Percentiles rank a stretch among this genome's conserved stretches.
These are phyloP conservation scores for Tethya wilhelma DNA, from an alignment of 37 sponge, comb jelly and placozoan genomes.

Conservation along the genomic window DNA sequence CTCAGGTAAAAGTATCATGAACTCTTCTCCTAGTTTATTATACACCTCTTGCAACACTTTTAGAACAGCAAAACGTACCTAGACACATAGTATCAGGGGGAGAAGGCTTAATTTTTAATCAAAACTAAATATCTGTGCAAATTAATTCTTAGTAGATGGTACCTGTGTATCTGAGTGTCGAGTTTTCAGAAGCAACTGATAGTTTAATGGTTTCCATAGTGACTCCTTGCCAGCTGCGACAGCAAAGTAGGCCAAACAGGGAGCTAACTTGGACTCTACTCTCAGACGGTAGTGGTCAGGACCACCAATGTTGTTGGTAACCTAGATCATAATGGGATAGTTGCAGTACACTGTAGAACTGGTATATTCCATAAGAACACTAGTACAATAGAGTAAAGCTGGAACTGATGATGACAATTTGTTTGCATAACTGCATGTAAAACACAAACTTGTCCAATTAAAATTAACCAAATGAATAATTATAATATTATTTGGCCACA, in stretches of 20 bases:
- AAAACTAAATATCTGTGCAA: not conserved
- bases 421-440: no score
- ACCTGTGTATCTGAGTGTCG: slow-evolving; percentile 70
- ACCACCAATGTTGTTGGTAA: slow-evolving; percentile 51
- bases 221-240: slow-evolving; percentile 78
- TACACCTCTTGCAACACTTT: slow-evolving; percentile 74
- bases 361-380: no score
- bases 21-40: slow-evolving; percentile 79
- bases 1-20: slow-evolving; percentile 88
- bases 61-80: slow-evolving; percentile 75
- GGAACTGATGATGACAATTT: no score
- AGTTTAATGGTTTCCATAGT: slow-evolving; percentile 88
- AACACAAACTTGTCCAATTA: no score
- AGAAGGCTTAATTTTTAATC: not conserved
- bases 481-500: no score
- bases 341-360: no score
- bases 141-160: no score
- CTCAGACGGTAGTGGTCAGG: not conserved
- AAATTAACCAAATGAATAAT: no score
- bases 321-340: no score
- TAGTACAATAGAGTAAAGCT: no score
- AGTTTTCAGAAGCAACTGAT: slow-evolving; percentile 80
- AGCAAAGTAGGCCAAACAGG: slow-evolving; percentile 90
- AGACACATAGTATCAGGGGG: not conserved
- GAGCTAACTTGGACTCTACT: slow-evolving; percentile 58